These are phyloP conservation scores for Ursus arctos DNA, from an alignment of 2,113 vertebrate species.

Conservation along the genomic window DNA sequence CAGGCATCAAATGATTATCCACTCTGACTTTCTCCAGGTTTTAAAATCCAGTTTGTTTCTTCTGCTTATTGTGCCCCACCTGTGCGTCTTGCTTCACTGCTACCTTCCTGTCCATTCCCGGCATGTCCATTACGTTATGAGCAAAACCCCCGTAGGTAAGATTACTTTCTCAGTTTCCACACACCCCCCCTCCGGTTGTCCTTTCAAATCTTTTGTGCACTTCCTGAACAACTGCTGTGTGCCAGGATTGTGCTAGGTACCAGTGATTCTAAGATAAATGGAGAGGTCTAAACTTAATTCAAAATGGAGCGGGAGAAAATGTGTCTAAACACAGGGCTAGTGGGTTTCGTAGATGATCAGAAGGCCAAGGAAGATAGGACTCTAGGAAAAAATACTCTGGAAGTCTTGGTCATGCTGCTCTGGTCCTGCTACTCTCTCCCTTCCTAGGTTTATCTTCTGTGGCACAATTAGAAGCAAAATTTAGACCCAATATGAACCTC, in stretches of 20 bases:
- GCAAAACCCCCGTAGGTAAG: background rate
- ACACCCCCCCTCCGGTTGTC: background rate
- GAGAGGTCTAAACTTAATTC: background rate
- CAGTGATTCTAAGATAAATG: background rate
- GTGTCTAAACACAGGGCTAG: too few species aligned
- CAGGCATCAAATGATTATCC: background rate
- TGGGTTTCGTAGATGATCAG: background rate
- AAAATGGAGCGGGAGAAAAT: background rate
- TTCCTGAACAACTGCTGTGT: background rate
- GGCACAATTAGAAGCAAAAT: background rate
- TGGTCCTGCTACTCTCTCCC: background rate
- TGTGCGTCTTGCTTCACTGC: background rate
- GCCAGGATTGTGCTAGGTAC: background rate
- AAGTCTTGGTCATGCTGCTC: background rate
- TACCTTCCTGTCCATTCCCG: background rate
- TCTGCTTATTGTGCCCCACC: background rate
- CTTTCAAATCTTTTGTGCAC: background rate
- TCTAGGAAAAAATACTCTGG: background rate
- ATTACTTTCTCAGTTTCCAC: background rate
- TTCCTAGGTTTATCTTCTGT: rapidly evolving
- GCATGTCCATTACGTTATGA: rapidly evolving
- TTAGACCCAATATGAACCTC: background rate
- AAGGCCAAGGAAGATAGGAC: rapidly evolving
- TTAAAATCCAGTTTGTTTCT: background rate
- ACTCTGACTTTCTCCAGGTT: background rate